Evolutionary conservation across 2,888 invertebrate genomes (phyloP).

Genomic region (Micoletzkya japonica): DNA sequence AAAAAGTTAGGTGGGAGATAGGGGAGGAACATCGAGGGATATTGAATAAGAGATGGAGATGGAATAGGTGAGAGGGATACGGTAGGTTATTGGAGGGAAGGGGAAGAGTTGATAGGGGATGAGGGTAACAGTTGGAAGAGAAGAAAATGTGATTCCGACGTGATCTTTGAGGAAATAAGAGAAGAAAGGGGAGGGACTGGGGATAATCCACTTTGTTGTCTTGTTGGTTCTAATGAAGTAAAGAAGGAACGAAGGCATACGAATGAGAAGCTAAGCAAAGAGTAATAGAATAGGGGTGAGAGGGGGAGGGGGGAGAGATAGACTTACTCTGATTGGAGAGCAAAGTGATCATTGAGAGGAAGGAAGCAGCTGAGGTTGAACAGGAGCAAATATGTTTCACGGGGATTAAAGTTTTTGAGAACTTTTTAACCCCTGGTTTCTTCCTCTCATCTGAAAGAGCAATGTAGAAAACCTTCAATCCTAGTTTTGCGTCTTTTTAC

Average conservation of each 20-base stretch:
- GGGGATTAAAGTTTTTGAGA: too few species aligned
- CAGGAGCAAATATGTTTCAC: too few species aligned
- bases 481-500: too few species aligned
- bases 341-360: too few species aligned
- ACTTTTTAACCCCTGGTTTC: too few species aligned
- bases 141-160: neutral
- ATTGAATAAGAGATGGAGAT: neutral
- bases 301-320: neutral
- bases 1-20: neutral
- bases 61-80: neutral
- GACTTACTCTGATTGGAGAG: too few species aligned
- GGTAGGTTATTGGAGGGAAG: conserved; percentile 3
- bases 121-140: neutral
- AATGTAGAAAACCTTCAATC: too few species aligned
- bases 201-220: neutral
- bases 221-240: too few species aligned
- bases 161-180: neutral
- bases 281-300: neutral
- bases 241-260: neutral
- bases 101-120: neutral
- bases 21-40: neutral
- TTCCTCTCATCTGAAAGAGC: too few species aligned
- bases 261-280: neutral
- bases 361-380: too few species aligned
- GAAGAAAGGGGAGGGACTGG: neutral